Base-by-base conservation (phyloP, 2,797 vertebrate genomes). In the Spinibarbus caldwelli region DNA sequence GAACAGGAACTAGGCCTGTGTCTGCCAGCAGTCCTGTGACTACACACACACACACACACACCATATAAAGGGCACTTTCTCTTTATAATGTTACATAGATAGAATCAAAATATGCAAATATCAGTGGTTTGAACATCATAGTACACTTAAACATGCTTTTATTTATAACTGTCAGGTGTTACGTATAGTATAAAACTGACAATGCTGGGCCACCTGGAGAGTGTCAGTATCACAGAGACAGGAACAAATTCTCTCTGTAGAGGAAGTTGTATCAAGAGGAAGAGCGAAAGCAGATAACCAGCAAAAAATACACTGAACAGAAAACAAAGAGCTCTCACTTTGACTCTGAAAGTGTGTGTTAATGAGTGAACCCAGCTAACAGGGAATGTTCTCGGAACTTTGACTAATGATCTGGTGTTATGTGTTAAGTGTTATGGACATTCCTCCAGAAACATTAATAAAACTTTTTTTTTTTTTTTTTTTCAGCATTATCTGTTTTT, bases 1-100 rank as follows among this genome's bases (percentile, higher is more conserved):
- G 79, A 90, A 89, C 78, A 87, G 88, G 87, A 90, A 90, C 84
- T 85, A 75, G 64, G 71, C 81, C 78, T 80, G 52, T 45, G 52
- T 83, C 57, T 64, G 85, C 71, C 80, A 85, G 34, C 19, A 85
- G 83, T 85, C 54, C 71, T 87, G 36, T 89, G 83, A 86, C 71
- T 29, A 72, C 38, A 85, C 47, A 88, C 29, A 86, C n/a, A n/a
- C n/a, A n/a, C n/a, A n/a, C 82, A 88, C 43, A 86, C 4, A 52
- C 29, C 57, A 76, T 57, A 45, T 19, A 41, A 19, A 87, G 23
- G 26, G 36, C n/a, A 3, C 26, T 19, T 77, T 68, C 47, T 31
- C 7, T 68, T 76, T 15, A 36, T 31, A 21, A 36, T 54, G 45
- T 77, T 31, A 10, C 2, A 6, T 26, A 68, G 72, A 84, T 43